Evolutionary conservation across 2,797 vertebrate species (phyloP).

Genomic region (Tokudaia tokunoshimensis): DNA sequence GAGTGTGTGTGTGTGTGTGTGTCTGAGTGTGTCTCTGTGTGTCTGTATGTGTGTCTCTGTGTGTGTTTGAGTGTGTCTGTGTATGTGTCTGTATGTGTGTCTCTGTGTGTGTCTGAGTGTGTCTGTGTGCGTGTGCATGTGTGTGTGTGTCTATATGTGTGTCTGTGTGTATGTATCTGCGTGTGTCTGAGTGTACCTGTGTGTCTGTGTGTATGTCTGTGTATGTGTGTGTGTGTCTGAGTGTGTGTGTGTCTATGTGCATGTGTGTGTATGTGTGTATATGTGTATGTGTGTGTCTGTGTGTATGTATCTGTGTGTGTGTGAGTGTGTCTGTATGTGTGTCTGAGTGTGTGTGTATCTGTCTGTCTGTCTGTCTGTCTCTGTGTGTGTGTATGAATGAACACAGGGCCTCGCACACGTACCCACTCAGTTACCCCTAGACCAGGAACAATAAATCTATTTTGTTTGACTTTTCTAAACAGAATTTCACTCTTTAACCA

Average conservation of each 20-base stretch:
- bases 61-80: no score
- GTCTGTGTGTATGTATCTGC: neutral
- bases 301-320: neutral
- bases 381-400: neutral
- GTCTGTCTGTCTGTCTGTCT: neutral
- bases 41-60: no score
- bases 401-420: neutral
- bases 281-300: neutral
- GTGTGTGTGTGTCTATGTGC: neutral
- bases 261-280: neutral
- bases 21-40: no score
- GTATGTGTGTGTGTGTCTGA: neutral
- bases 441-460: neutral
- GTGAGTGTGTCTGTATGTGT: neutral
- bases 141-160: neutral
- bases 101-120: neutral
- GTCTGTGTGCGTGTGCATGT: no score
- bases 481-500: neutral
- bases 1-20: neutral
- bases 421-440: neutral
- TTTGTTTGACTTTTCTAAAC: neutral
- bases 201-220: neutral
- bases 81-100: neutral
- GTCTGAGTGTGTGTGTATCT: neutral
- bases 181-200: fast-evolving